Evolutionary conservation across 1,140 invertebrate genomes (phyloP).

Genomic region (Achatina immaculata): DNA sequence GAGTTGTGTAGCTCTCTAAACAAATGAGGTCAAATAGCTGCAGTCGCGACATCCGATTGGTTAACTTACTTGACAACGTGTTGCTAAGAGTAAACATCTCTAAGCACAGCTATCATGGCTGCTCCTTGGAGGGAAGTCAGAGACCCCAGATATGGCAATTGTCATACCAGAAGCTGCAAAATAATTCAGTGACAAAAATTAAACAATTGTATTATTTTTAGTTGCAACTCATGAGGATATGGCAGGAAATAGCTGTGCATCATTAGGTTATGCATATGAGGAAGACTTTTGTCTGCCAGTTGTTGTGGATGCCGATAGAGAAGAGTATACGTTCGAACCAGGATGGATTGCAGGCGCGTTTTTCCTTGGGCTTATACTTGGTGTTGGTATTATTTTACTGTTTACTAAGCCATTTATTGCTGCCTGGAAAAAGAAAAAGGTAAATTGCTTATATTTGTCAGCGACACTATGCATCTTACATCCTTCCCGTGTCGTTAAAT

Average conservation of each 20-base stretch:
- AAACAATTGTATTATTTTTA: no score
- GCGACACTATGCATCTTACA: no score
- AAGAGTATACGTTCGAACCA: conserved; percentile 43
- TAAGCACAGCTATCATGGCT: background rate
- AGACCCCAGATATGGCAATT: background rate
- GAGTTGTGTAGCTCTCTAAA: background rate
- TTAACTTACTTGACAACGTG: background rate
- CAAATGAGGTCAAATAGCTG: background rate
- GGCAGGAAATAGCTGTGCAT: background rate
- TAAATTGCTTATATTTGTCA: conserved; percentile 22
- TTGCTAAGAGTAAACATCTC: conserved; percentile 22
- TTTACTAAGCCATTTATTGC: conserved; percentile 49
- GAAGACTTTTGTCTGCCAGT: conserved; percentile 49
- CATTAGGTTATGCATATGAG: background rate
- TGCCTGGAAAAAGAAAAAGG: conserved; percentile 56
- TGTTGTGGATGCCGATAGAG: conserved; percentile 40
- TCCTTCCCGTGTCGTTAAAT: no score
- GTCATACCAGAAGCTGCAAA: background rate
- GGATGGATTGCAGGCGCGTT: conserved; percentile 59
- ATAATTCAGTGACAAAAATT: background rate
- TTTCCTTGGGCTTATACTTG: conserved; percentile 51
- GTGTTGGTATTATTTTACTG: conserved; percentile 43
- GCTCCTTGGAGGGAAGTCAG: background rate
- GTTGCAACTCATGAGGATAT: no score
- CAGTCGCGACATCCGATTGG: background rate